Evolutionary conservation across 2,113 vertebrate species (phyloP).

Genomic region (Picathartes gymnocephalus): DNA sequence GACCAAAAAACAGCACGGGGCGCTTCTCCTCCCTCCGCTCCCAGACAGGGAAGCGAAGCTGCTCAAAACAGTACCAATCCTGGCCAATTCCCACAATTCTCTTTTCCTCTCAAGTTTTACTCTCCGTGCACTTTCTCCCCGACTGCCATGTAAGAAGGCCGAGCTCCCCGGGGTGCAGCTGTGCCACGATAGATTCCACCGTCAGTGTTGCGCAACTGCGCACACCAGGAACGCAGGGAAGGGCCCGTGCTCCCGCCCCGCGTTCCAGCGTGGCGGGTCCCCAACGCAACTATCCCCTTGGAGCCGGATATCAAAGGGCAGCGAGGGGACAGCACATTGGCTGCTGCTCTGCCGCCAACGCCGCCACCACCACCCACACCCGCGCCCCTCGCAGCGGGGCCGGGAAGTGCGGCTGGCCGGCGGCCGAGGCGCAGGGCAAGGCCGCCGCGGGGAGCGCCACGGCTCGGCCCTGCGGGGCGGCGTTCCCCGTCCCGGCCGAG

Average conservation of each 20-base stretch:
- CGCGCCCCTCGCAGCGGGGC: not conserved
- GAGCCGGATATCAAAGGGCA: not conserved
- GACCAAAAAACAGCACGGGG: fast-evolving
- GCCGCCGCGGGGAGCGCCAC: not conserved
- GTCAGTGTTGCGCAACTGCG: not conserved
- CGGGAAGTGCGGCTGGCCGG: not conserved
- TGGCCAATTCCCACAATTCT: not conserved
- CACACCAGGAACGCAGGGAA: not conserved
- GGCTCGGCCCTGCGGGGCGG: not conserved
- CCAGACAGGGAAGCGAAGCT: not conserved
- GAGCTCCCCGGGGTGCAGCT: not conserved
- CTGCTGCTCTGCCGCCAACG: fast-evolving
- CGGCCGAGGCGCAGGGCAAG: not conserved
- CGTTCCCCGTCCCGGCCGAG: not conserved
- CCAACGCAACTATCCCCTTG: fast-evolving
- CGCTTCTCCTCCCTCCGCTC: not conserved
- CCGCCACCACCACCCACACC: fast-evolving
- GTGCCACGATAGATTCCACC: not conserved
- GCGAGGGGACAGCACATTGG: not conserved
- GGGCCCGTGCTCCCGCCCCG: not conserved
- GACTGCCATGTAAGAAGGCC: fast-evolving
- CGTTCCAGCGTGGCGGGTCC: not conserved
- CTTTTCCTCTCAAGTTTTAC: fast-evolving
- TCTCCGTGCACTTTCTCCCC: fast-evolving
- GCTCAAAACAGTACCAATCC: fast-evolving